Base-by-base conservation (phyloP, 2,888 invertebrate genomes). In the Papilio elwesi region DNA sequence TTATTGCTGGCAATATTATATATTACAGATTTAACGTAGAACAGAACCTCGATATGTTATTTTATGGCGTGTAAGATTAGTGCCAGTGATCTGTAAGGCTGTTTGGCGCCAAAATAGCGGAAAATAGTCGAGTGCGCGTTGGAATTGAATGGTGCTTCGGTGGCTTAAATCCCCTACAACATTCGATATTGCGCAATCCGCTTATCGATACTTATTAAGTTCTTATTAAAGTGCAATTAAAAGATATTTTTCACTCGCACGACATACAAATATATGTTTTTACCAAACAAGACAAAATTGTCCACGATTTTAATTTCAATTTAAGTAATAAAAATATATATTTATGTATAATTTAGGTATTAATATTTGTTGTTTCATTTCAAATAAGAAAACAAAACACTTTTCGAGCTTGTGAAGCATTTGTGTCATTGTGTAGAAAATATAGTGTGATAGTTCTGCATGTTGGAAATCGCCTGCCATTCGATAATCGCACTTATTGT, bases 51-150 rank as follows among this genome's bases (percentile, higher is more conserved):
- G 68, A 68, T 68, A 59, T 36, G 65, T 51, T 26, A 59, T 68
- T 68, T 68, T 59, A 68, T 68, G 38, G 6, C 10, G 36, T 59
- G 68, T 68, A 59, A 59, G 59, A 6, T 59, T 68, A 68, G 48
- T 59, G 64, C 49, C 68, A 59, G 59, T 48, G 59, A 47, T 48
- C 48, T 51, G 53, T 53, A 53, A 53, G 36, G 59, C 59, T 36
- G 47, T 68, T 68, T 68, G 26, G 59, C 68, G 57, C 59, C 59
- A 68, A 68, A 68, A 68, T 15, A 36, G 59, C 68, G 59, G 59
- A 51, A 68, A 59, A 68, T 57, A 68, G 57, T 49, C 43, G 59
- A 59, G 68, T 48, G 68, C 49, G 48, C 48, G 48, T 49, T 51
- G 49, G 49, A 38, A 49, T 59, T 57, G 15, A 68, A 68, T 48